Base-by-base conservation (phyloP, 2,888 invertebrate genomes). In the Tribolium freemani region DNA sequence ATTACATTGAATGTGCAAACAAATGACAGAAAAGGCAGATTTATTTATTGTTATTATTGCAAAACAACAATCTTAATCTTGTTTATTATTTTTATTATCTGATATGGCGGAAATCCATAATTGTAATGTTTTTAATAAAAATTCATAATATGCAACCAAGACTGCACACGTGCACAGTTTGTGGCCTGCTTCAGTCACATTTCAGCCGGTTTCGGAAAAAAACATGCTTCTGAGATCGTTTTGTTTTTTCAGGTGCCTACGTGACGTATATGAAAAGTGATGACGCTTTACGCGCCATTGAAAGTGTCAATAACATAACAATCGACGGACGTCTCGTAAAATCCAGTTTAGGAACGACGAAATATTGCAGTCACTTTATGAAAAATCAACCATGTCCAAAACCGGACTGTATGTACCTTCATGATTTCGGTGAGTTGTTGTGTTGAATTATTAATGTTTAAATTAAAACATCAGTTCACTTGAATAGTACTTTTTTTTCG, bases 331-430 rank as follows among this genome's bases (percentile, higher is more conserved):
- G 98, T 82, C 94, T 96, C 81, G 92, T 99, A 81, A 99, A 99
- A 90, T 98, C 98, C 79, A 98, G 98, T 81, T 90, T 99, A 80
- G 99, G 99, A 77, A 99, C 99, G 81, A 99, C 99, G 82, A 99
- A 99, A 90, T 99, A 99, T 89, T 99, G 99, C 91, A 98, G 98
- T 86, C 97, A 98, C 89, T 99, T 99, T 88, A 95, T 99, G 93
- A 96, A 97, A 87, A 98, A 98, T 88, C 96, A 97, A 87, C 93
- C 95, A 82, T 99, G 99, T 88, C 98, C 98, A 71, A 99, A 99
- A 89, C 91, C 94, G 76, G 99, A 99, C 88, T 99, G 99, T 90
- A 99, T 99, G 99, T 99, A 99, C 89, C 91, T 99, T 84, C 99
- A 99, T 89, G 99, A 99, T 86, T 91, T 98, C 88, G 99, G 97